These are phyloP conservation scores for Sphinx pinastri DNA, from an alignment of 2,888 invertebrate species.

Conservation along the genomic window DNA sequence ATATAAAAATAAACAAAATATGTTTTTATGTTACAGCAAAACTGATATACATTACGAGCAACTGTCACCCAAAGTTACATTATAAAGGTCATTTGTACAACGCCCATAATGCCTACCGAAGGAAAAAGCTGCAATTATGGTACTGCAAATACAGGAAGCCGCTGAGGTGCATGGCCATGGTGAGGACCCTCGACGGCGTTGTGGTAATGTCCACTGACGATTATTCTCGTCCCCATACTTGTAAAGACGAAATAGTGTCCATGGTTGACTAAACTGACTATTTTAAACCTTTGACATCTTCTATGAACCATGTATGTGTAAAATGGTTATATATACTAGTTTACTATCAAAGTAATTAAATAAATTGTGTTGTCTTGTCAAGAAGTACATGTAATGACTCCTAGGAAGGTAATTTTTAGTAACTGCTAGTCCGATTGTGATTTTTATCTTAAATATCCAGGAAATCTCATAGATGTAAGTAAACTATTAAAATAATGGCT, in stretches of 20 bases:
- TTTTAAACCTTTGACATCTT: neutral
- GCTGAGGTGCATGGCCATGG: neutral
- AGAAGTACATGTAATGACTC: no score
- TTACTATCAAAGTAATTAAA: no score
- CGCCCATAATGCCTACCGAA: slow-evolving; percentile 7
- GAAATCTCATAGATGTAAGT: no score
- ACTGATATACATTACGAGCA: neutral
- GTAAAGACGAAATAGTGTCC: neutral
- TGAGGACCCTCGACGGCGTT: neutral
- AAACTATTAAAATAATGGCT: no score
- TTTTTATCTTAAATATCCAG: no score
- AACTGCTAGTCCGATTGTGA: no score
- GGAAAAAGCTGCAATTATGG: neutral
- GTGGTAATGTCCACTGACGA: neutral
- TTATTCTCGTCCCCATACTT: neutral
- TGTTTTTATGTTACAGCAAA: neutral
- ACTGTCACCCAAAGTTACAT: neutral
- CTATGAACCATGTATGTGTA: no score
- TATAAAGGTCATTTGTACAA: slow-evolving; percentile 2
- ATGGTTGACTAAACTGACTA: neutral
- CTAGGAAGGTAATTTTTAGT: no score
- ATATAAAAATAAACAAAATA: neutral
- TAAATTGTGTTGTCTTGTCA: no score
- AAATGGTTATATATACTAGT: no score
- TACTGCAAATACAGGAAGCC: slow-evolving; percentile 7